These are phyloP conservation scores for Poecilobothrus nobilitatus DNA, from an alignment of 2,888 invertebrate genomes.

Conservation along the genomic window DNA sequence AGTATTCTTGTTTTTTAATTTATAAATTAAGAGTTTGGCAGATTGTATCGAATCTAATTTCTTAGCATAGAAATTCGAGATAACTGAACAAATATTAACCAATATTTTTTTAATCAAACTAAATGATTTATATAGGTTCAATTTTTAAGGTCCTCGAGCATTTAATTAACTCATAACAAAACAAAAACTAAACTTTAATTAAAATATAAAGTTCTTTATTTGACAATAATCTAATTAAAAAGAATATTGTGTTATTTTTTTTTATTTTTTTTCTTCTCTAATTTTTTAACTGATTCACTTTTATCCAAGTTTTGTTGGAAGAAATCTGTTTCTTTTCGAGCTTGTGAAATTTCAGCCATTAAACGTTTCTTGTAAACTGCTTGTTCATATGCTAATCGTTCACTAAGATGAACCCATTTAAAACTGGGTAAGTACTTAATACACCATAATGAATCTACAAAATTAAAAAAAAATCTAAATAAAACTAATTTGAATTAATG, in stretches of 20 bases:
- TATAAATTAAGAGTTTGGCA: no score
- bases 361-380: constrained; percentile 81
- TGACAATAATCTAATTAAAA: no score
- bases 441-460: constrained; percentile 68
- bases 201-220: no score
- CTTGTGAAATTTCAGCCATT: constrained; percentile 79
- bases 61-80: no score
- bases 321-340: constrained; percentile 82
- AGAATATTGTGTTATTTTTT: constrained; percentile 10
- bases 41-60: no score
- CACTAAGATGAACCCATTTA: constrained; percentile 93
- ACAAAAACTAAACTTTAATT: no score
- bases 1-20: no score
- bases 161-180: no score
- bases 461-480: not conserved
- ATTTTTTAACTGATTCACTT: constrained; percentile 56
- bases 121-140: no score
- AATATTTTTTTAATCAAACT: no score
- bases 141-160: no score
- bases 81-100: no score
- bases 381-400: constrained; percentile 85
- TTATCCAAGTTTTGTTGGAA: constrained; percentile 76
- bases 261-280: constrained; percentile 32
- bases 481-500: not conserved
- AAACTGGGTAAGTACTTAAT: constrained; percentile 92